These are phyloP conservation scores for Lasioglossum morio DNA, from an alignment of 2,888 invertebrate species.

Conservation along the genomic window DNA sequence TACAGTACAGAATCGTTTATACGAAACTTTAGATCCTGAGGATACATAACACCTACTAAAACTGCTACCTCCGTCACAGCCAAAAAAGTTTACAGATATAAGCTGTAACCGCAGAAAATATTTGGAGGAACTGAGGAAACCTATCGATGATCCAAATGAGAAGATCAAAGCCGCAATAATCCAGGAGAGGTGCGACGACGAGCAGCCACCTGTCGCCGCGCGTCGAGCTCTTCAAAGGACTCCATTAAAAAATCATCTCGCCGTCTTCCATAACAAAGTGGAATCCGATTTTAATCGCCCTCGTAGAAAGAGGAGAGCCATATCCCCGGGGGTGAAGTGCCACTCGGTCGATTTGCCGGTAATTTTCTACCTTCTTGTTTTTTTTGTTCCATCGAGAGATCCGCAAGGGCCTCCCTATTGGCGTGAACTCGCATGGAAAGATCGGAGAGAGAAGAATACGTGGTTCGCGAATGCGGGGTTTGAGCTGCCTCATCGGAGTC, in stretches of 20 bases:
- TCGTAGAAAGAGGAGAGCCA: slow-evolving; percentile 38
- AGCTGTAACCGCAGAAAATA: background rate
- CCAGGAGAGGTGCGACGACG: background rate
- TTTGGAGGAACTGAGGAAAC: background rate
- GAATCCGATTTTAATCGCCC: slow-evolving; percentile 51
- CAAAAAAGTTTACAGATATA: background rate
- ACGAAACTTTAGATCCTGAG: background rate
- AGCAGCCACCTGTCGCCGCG: slow-evolving; percentile 31
- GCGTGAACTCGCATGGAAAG: slow-evolving; percentile 72
- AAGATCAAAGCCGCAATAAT: background rate
- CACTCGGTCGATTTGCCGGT: slow-evolving; percentile 62
- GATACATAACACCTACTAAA: too few species aligned
- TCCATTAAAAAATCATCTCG: slow-evolving; percentile 51
- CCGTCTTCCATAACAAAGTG: slow-evolving; percentile 12
- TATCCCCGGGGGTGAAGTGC: slow-evolving; percentile 58
- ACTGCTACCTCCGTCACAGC: background rate
- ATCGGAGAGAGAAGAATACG: slow-evolving; percentile 70
- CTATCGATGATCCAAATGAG: background rate
- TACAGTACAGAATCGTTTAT: background rate
- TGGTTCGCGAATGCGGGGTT: background rate
- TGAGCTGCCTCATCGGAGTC: background rate
- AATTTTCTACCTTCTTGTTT: slow-evolving; percentile 53
- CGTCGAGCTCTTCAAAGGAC: background rate
- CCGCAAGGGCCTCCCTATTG: slow-evolving; percentile 62
- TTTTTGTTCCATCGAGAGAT: slow-evolving; percentile 53